A percentile compares a stretch with the other conserved stretches of the same genome.
Evolutionary conservation across 2,888 invertebrate species (phyloP).

Genomic region (Dioctria linearis): DNA sequence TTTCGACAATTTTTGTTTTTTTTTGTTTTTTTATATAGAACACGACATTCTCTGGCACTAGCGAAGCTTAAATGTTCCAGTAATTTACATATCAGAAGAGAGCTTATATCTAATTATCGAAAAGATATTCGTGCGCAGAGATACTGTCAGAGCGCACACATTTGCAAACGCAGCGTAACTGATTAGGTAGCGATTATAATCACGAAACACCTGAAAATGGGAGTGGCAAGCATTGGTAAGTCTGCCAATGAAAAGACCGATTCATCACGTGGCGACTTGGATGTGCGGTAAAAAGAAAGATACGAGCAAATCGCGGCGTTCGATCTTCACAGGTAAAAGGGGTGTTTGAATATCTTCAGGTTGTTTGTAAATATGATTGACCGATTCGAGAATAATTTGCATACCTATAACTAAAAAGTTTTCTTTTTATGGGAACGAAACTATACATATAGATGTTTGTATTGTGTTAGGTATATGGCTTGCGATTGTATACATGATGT

Average conservation of each 20-base stretch:
- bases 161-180: slow-evolving; percentile 29
- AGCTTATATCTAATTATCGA: slow-evolving; percentile 9
- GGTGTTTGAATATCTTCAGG: slow-evolving; percentile 20
- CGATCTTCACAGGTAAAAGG: slow-evolving; percentile 38
- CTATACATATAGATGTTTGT: too few relatives aligned
- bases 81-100: slow-evolving; percentile 21
- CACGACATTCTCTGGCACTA: not conserved
- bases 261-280: slow-evolving; percentile 28
- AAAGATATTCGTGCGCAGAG: slow-evolving; percentile 29
- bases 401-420: slow-evolving; percentile 8
- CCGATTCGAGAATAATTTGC: slow-evolving; percentile 21
- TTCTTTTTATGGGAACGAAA: too few relatives aligned
- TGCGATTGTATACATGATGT: not conserved
- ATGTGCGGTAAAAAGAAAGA: slow-evolving; percentile 33
- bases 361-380: slow-evolving; percentile 46
- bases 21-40: not conserved
- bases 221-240: slow-evolving; percentile 17
- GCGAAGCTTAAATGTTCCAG: slow-evolving; percentile 16
- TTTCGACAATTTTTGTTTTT: not conserved
- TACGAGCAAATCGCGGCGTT: slow-evolving; percentile 9
- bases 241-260: slow-evolving; percentile 30
- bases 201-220: slow-evolving; percentile 43
- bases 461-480: too few relatives aligned
- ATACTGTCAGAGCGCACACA: slow-evolving; percentile 20
- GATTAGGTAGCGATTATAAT: slow-evolving; percentile 34